Evolutionary conservation across 1,140 invertebrate species (phyloP).

Genomic region (Chymomyza costata): DNA sequence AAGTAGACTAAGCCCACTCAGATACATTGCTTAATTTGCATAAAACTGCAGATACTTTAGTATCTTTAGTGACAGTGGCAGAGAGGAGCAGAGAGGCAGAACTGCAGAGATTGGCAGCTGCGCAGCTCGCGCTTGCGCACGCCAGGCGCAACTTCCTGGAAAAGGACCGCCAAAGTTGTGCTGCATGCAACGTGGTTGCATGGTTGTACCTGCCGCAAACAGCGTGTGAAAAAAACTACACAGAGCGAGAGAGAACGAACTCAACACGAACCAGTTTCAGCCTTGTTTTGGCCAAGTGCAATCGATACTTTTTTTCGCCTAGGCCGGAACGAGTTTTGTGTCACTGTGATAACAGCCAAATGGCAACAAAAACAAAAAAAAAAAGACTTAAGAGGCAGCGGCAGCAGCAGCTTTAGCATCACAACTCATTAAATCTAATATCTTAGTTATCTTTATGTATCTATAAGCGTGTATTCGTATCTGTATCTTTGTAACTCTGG

Average conservation of each 20-base stretch:
- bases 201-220: slow-evolving; percentile 48
- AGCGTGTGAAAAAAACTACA: slow-evolving; percentile 48
- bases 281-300: slow-evolving; percentile 53
- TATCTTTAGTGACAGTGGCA: not conserved
- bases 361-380: no score
- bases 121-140: slow-evolving; percentile 49
- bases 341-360: no score
- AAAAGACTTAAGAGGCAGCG: no score
- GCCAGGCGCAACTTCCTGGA: slow-evolving; percentile 71
- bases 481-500: slow-evolving; percentile 25
- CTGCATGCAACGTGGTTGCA: no score
- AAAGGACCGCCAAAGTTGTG: slow-evolving; percentile 70
- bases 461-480: no score
- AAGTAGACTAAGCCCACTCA: no score
- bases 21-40: slow-evolving; percentile 57
- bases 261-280: slow-evolving; percentile 49
- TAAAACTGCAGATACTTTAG: slow-evolving; percentile 54
- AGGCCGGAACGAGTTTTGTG: no score
- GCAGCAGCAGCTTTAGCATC: no score
- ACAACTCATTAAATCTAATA: slow-evolving; percentile 62
- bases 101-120: slow-evolving; percentile 51
- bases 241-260: slow-evolving; percentile 14
- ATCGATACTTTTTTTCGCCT: slow-evolving; percentile 56
- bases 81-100: no score
- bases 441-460: slow-evolving; percentile 65